Evolutionary conservation across 2,888 invertebrate species (phyloP).

Genomic region (Idaea straminata): DNA sequence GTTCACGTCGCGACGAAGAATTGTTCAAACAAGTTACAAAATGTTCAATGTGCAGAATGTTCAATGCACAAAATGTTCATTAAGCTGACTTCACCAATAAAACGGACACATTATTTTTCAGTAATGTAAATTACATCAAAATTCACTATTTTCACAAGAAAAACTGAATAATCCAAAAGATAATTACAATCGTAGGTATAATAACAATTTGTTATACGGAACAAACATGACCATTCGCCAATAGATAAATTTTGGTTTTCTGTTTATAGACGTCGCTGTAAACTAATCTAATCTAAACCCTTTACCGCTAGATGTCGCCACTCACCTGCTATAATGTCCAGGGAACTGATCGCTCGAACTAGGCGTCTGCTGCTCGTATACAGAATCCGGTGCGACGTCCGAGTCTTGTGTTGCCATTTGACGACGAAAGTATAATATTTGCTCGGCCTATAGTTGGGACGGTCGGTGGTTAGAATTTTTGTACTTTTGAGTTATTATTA

Average conservation of each 20-base stretch:
- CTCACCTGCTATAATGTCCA: slow-evolving; percentile 89
- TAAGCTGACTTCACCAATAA: too few relatives aligned
- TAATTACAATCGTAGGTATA: too few relatives aligned
- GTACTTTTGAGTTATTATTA: not conserved
- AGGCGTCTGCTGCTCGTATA: slow-evolving; percentile 89
- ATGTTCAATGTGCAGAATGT: too few relatives aligned
- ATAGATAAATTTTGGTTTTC: not conserved
- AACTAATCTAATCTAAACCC: slow-evolving; percentile 14
- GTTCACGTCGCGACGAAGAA: too few relatives aligned
- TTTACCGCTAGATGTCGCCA: slow-evolving; percentile 41
- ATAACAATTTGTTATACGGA: too few relatives aligned
- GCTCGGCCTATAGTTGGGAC: slow-evolving; percentile 25
- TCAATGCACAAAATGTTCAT: too few relatives aligned
- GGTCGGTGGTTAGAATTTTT: slow-evolving; percentile 5
- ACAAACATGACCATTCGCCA: not conserved
- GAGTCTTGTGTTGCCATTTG: slow-evolving; percentile 26
- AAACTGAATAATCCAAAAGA: too few relatives aligned
- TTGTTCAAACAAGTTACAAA: too few relatives aligned
- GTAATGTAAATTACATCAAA: too few relatives aligned
- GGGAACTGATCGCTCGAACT: slow-evolving; percentile 95
- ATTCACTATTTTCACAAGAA: too few relatives aligned
- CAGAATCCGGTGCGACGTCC: slow-evolving; percentile 63
- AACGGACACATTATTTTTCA: too few relatives aligned
- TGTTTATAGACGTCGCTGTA: not conserved
- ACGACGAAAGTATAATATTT: slow-evolving; percentile 25